Conservation (phyloP, 2,888 invertebrate genomes). For the Melieria crassipennis region DNA sequence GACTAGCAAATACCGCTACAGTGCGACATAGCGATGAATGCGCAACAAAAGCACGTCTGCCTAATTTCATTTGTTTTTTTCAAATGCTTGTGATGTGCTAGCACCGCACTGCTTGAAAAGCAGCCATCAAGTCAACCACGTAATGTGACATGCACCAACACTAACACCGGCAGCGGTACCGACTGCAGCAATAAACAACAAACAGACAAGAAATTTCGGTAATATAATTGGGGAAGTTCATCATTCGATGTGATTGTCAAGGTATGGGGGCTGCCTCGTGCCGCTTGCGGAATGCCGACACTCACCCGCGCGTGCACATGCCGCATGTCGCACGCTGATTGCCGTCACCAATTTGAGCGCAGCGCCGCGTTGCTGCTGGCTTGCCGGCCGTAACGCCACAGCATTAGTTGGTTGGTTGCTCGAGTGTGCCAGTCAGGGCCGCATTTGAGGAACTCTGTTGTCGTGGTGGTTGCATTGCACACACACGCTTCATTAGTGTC, state of each 20-base stretch:
- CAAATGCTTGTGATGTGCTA: conserved; percentile 19
- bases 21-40: not conserved
- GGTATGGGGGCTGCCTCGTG: not conserved
- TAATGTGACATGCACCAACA: no score
- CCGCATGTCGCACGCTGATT: conserved; percentile 1
- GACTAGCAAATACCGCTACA: no score
- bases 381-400: no score
- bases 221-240: conserved; percentile 27
- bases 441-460: no score
- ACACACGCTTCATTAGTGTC: not conserved
- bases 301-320: conserved; percentile 2
- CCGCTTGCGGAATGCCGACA: not conserved
- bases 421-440: no score
- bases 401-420: no score
- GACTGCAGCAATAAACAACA: no score
- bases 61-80: conserved; percentile 1
- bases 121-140: no score
- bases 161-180: no score
- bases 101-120: not conserved
- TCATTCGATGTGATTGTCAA: conserved; percentile 21
- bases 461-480: no score
- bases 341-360: not conserved
- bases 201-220: conserved; percentile 9
- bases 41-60: conserved; percentile 1
- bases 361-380: no score